A percentile compares a stretch with the other conserved stretches of the same genome.
phyloP scores from a whole-genome alignment of 2,888 invertebrate species.

The Leucoma salicis region DNA sequence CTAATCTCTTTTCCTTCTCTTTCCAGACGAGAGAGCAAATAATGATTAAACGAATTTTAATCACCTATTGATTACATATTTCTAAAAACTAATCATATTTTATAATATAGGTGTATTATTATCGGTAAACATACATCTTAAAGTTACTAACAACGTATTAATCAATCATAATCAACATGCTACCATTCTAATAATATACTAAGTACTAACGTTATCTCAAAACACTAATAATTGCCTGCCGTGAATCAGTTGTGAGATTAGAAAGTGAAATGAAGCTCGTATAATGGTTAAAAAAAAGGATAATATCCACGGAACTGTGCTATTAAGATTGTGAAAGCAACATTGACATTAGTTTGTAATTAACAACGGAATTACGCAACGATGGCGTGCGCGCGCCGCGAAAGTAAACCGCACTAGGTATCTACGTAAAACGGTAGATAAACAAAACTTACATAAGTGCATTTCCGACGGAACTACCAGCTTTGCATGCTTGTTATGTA shows the following conservation, averaged over 20 bases:
- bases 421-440: slow-evolving; percentile 53
- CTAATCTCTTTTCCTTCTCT: too few relatives aligned
- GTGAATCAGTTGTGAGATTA: slow-evolving; percentile 24
- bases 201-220: slow-evolving; percentile 18
- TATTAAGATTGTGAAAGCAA: slow-evolving; percentile 69
- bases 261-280: slow-evolving; percentile 53
- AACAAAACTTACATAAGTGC: slow-evolving; percentile 72
- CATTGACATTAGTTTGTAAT: slow-evolving; percentile 75
- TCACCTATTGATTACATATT: too few relatives aligned
- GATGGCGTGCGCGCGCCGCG: slow-evolving; percentile 45
- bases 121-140: too few relatives aligned
- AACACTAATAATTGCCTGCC: slow-evolving; percentile 21
- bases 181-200: neutral
- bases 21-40: too few relatives aligned
- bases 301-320: slow-evolving; percentile 55
- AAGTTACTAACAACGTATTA: too few relatives aligned
- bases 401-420: slow-evolving; percentile 60
- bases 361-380: slow-evolving; percentile 62
- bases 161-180: neutral
- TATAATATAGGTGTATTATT: too few relatives aligned
- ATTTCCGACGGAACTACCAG: slow-evolving; percentile 51
- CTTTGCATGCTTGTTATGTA: slow-evolving; percentile 29
- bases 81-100: too few relatives aligned
- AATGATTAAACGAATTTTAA: too few relatives aligned
- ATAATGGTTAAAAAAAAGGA: slow-evolving; percentile 51